Conservation (phyloP, 2,113 vertebrate species). For the Plecotus auritus region DNA sequence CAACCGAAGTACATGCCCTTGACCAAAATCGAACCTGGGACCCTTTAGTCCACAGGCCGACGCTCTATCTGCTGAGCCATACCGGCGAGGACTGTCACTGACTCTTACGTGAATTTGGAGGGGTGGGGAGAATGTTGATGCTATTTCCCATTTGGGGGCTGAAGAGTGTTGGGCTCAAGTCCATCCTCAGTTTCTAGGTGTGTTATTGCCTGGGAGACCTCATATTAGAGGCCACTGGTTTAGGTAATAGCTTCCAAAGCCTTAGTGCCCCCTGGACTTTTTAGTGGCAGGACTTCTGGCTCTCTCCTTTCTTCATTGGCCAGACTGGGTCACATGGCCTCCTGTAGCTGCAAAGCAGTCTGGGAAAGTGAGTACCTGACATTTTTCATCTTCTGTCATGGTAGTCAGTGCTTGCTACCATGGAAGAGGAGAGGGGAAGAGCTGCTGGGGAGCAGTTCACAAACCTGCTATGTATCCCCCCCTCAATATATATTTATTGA, state of each 20-base stretch:
- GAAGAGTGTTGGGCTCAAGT: not conserved
- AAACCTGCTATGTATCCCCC: no score
- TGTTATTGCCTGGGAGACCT: not conserved
- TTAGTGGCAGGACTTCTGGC: not conserved
- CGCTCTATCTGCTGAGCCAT: no score
- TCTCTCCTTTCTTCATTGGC: not conserved
- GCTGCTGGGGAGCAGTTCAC: not conserved
- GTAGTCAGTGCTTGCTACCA: not conserved
- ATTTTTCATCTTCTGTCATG: not conserved
- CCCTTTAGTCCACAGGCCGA: no score
- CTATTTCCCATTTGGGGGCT: not conserved
- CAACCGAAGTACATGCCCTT: no score
- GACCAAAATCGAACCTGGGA: no score
- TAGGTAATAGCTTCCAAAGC: not conserved
- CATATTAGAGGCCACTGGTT: not conserved
- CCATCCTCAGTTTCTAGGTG: not conserved
- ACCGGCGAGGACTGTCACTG: no score
- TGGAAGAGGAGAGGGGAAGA: not conserved
- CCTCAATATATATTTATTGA: not conserved
- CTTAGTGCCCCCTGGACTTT: no score
- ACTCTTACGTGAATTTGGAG: not conserved
- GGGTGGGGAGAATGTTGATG: fast-evolving
- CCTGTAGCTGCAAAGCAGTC: not conserved
- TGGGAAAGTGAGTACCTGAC: not conserved
- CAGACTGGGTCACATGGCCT: not conserved